Percentiles rank a stretch among this genome's conserved stretches.
phyloP scores from a whole-genome alignment of 1,140 invertebrate species.

The Aplysia californica region DNA sequence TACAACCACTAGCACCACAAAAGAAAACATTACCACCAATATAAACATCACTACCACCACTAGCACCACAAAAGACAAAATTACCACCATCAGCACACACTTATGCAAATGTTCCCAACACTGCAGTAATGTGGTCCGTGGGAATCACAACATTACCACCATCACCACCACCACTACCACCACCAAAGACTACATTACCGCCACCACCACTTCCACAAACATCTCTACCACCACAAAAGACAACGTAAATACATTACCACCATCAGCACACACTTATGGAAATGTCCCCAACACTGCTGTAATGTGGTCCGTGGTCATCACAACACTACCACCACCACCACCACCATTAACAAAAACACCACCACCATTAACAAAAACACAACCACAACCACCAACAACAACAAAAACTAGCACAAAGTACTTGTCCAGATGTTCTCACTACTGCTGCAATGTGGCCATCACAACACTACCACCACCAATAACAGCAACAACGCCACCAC shows the following conservation, averaged over 20 bases:
- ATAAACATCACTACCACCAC: background rate
- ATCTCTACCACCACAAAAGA: too few species aligned
- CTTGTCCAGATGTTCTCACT: background rate
- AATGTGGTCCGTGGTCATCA: too few species aligned
- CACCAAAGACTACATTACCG: too few species aligned
- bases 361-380: background rate
- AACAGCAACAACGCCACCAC: background rate
- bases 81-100: too few species aligned
- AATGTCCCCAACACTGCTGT: too few species aligned
- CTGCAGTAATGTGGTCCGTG: too few species aligned
- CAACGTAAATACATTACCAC: too few species aligned
- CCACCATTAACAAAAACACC: background rate
- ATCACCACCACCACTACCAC: too few species aligned
- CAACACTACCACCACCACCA: conserved; percentile 7
- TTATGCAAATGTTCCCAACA: too few species aligned
- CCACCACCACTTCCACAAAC: too few species aligned
- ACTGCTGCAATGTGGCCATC: background rate
- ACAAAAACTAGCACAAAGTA: background rate
- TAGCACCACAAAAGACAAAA: conserved; percentile 12
- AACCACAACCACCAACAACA: background rate
- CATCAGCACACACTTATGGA: too few species aligned
- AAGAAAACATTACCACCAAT: background rate
- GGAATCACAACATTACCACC: too few species aligned
- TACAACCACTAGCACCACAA: background rate
- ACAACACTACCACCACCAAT: background rate